phyloP scores from a whole-genome alignment of 2,797 vertebrate species.

The Myioborus melanocephalus region DNA sequence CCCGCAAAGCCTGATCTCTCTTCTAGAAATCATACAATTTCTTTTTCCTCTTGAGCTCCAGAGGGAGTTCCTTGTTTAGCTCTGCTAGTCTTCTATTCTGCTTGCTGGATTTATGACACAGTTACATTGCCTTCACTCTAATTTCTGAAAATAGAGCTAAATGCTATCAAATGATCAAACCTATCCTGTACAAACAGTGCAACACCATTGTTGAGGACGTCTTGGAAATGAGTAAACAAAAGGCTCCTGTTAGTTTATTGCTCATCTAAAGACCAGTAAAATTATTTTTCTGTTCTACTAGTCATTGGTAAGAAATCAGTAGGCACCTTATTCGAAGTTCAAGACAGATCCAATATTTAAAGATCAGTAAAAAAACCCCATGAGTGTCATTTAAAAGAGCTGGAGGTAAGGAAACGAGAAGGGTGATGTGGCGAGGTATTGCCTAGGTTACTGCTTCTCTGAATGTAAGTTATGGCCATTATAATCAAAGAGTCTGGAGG shows the following conservation, averaged over 20 bases:
- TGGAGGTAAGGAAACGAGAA: background rate
- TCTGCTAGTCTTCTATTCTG: background rate
- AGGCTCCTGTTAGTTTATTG: background rate
- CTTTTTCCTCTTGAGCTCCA: background rate
- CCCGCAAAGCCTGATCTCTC: background rate
- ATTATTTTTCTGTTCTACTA: background rate
- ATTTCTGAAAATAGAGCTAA: background rate
- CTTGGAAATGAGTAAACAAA: background rate
- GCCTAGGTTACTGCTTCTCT: background rate
- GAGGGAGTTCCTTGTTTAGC: background rate
- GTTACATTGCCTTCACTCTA: background rate
- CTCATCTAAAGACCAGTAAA: background rate
- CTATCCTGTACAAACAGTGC: accelerated
- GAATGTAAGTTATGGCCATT: background rate
- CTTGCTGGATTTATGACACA: background rate
- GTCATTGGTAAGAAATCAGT: background rate
- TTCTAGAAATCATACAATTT: background rate
- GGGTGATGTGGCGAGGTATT: background rate
- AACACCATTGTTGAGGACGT: background rate
- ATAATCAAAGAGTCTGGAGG: background rate
- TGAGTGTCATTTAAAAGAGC: background rate
- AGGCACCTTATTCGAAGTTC: background rate
- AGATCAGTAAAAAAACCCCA: background rate
- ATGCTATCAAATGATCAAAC: background rate
- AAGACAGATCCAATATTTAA: background rate